Percentiles rank a stretch among this genome's conserved stretches.
Conservation (phyloP, 2,888 invertebrate genomes). For the Watsonalla cultraria region DNA sequence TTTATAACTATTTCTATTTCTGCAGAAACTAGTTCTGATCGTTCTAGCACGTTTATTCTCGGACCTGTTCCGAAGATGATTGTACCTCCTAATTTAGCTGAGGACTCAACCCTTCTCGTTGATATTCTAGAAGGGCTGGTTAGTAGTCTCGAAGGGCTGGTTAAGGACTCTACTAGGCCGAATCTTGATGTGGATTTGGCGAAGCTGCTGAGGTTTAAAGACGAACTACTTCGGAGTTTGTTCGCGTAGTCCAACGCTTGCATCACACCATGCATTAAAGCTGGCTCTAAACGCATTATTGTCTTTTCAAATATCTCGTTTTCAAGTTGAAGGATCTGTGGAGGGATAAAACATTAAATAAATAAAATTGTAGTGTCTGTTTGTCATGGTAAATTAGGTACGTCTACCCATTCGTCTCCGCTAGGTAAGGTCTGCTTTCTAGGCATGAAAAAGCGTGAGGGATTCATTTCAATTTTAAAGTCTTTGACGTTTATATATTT, state of each 20-base stretch:
- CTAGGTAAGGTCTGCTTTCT: no score
- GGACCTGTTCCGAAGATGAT: slow-evolving; percentile 48
- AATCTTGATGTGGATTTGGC: slow-evolving; percentile 47
- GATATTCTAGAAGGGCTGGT: slow-evolving; percentile 42
- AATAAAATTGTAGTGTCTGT: background rate
- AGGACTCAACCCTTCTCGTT: slow-evolving; percentile 52
- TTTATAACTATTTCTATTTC: slow-evolving; percentile 70
- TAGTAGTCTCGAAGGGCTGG: slow-evolving; percentile 45
- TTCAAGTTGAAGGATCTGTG: slow-evolving; percentile 40
- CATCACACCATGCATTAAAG: slow-evolving; percentile 63
- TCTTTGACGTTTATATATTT: no score
- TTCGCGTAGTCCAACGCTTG: slow-evolving; percentile 60
- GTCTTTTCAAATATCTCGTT: slow-evolving; percentile 75
- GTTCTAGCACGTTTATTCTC: slow-evolving; percentile 72
- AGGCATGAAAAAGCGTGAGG: no score
- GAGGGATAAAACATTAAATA: background rate
- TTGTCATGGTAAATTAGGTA: no score
- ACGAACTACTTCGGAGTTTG: slow-evolving; percentile 44
- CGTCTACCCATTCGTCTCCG: no score
- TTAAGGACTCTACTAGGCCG: slow-evolving; percentile 34
- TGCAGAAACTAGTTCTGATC: slow-evolving; percentile 66
- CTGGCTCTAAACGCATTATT: slow-evolving; percentile 63
- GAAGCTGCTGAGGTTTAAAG: slow-evolving; percentile 41
- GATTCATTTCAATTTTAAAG: no score
- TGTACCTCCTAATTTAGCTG: slow-evolving; percentile 52